Conservation (phyloP, 30 jellyfish, hydroid and myxozoan genomes). For the Sanderia malayensis region DNA sequence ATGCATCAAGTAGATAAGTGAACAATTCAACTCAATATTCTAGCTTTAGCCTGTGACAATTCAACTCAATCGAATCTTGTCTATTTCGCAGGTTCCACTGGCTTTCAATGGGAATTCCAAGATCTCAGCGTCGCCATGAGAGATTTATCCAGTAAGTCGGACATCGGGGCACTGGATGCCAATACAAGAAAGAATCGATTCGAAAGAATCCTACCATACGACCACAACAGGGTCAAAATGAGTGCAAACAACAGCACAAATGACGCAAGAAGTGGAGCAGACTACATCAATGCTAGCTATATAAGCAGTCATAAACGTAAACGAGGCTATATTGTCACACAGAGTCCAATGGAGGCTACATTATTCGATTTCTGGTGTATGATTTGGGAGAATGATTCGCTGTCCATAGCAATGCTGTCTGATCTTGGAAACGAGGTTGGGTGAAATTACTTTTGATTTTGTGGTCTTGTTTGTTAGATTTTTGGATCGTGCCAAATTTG, state of each 20-base stretch:
- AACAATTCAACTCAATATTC: too few relatives aligned
- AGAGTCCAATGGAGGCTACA: slow-evolving; percentile 47
- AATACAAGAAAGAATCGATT: slow-evolving; percentile 40
- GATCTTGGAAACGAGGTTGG: background rate
- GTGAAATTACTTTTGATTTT: too few relatives aligned
- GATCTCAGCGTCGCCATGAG: slow-evolving; percentile 14
- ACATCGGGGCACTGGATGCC: slow-evolving; percentile 21
- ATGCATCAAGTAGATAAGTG: too few relatives aligned
- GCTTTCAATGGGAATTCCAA: slow-evolving; percentile 27
- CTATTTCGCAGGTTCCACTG: too few relatives aligned
- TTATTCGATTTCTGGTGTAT: slow-evolving; percentile 47
- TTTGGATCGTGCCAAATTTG: too few relatives aligned
- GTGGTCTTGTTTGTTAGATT: too few relatives aligned
- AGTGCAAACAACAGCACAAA: background rate
- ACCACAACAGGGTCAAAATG: slow-evolving; percentile 45
- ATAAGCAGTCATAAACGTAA: slow-evolving; percentile 18
- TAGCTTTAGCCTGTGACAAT: too few relatives aligned
- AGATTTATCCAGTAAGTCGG: slow-evolving; percentile 11
- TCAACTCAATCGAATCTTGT: too few relatives aligned
- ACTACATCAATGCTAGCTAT: slow-evolving; percentile 52
- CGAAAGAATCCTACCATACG: slow-evolving; percentile 40
- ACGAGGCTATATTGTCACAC: slow-evolving; percentile 43
- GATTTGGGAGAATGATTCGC: slow-evolving; percentile 51
- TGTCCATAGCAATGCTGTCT: slow-evolving; percentile 35
- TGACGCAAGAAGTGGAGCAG: background rate